Base-by-base conservation (phyloP, 2,888 invertebrate species). In the Drosophila basisetae region DNA sequence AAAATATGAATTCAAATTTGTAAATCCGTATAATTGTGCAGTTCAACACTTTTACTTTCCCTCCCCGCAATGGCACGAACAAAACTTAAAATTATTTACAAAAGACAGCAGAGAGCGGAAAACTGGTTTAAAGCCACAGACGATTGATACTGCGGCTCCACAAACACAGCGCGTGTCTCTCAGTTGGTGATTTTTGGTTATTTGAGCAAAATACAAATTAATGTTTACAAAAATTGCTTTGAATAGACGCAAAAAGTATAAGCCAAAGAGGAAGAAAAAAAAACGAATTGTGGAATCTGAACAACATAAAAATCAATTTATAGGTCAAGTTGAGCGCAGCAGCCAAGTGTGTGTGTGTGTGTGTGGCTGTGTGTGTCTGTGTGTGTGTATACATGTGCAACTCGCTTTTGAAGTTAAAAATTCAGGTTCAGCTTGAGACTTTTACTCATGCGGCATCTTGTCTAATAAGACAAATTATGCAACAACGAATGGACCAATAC, bases 291-390 rank as follows among this genome's bases (percentile, higher is more conserved):
- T 80, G 79, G 90, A 90, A 74, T 86, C 91, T 89, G 87, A 82
- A 89, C 91, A 88, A 91, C 89, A 79, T 85, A 53, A 82, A 89
- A 89, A 82, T 82, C 86, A 76, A 80, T 91, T 91, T 91, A 91
- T 91, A 87, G 91, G 91, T 91, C 91, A 91, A 91, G 91, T 91
- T 91, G 91, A 91, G 84, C 84, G 77, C 83, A 78, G 77, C 83
- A 78, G 69, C 65, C 25, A 49, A 64, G 25, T 30, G 18, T 53
- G 16, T 33, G 37, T 37, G 33, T 30, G 37, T 56, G 41, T 50
- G 33, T 30, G 54, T 43, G 37, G n/a, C n/a, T 37, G 4, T 43
- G 22, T 33, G 30, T 9, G 31, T 31, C 10, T 49, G 33, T 55
- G 35, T 84, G 80, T 25, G 54, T 50, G 28, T 55, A 31, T 47